These are phyloP conservation scores for Acromyrmex heyeri DNA, from an alignment of 1,140 invertebrate genomes.

Conservation along the genomic window DNA sequence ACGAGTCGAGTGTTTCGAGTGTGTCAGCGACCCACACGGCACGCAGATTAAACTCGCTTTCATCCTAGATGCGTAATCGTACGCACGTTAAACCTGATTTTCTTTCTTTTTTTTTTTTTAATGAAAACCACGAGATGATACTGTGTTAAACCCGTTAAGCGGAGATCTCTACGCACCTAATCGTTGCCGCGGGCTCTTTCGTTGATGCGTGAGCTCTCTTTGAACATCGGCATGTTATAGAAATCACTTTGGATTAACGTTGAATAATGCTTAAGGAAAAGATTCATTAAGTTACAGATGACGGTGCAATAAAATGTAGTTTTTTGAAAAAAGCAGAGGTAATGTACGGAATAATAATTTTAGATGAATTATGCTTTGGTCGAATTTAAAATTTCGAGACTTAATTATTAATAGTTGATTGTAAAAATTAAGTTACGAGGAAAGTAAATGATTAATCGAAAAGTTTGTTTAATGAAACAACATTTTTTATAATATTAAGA, in stretches of 20 bases:
- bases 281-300: background rate
- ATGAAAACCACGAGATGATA: background rate
- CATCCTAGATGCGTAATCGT: slow-evolving; percentile 68
- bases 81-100: slow-evolving; percentile 17
- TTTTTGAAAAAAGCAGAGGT: background rate
- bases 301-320: background rate
- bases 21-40: slow-evolving; percentile 68
- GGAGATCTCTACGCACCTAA: slow-evolving; percentile 10
- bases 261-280: background rate
- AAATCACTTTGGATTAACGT: slow-evolving; percentile 3
- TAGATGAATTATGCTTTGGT: background rate
- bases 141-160: background rate
- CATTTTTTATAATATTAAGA: background rate
- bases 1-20: slow-evolving; percentile 62
- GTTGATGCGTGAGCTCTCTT: background rate
- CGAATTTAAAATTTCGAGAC: background rate
- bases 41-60: slow-evolving; percentile 74
- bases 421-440: background rate
- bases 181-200: background rate
- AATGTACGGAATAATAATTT: background rate
- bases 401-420: slow-evolving; percentile 10
- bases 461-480: background rate
- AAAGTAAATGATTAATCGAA: background rate
- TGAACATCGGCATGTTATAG: background rate
- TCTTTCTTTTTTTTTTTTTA: background rate